Percentiles rank a stretch among this genome's conserved stretches.
Conservation (phyloP, 2,888 invertebrate genomes). For the Ophonus ardosiacus region DNA sequence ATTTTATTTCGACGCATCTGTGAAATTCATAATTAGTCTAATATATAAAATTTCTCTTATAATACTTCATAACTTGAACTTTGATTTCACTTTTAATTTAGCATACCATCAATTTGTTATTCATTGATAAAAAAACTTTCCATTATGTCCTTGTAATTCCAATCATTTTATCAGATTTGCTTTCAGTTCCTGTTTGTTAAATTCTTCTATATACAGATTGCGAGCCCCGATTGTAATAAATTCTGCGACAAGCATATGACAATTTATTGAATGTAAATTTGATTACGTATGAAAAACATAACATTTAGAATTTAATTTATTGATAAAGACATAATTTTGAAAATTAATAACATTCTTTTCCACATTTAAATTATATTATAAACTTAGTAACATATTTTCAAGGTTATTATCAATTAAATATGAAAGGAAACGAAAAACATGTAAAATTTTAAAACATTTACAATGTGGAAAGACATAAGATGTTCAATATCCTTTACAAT, state of each 20-base stretch:
- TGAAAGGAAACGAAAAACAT: background rate
- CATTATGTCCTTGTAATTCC: conserved; percentile 45
- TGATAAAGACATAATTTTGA: background rate
- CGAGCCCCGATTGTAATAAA: too few relatives aligned
- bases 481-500: background rate
- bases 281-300: too few relatives aligned
- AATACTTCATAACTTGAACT: background rate
- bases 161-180: conserved; percentile 35
- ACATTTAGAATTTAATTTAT: background rate
- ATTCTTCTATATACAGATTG: background rate
- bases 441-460: background rate
- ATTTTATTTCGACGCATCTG: background rate
- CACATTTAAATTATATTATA: background rate
- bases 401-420: background rate
- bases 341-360: background rate
- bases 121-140: conserved; percentile 6
- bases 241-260: too few relatives aligned
- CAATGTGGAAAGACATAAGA: background rate
- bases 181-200: conserved; percentile 17
- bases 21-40: background rate
- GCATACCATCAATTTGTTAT: background rate
- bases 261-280: too few relatives aligned
- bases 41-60: background rate
- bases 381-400: background rate
- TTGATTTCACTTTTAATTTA: background rate